Evolutionary conservation across 1,140 invertebrate species (phyloP), one percentile per base, ranked within the genome.

Genomic region (Drosophila bocki): DNA sequence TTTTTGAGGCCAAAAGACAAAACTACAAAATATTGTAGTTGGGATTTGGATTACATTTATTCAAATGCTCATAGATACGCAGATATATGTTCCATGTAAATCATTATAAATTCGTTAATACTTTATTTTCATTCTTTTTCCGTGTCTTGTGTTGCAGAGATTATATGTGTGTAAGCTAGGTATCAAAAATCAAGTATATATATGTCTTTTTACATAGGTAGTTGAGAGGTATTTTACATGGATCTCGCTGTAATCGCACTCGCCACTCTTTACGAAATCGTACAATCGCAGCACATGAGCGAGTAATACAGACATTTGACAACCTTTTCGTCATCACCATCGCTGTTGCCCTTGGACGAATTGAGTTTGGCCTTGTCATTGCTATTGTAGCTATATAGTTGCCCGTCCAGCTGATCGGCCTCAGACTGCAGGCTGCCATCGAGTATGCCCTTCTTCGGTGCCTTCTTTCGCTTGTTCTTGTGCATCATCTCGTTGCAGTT

Each of bases 231-330:
- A 77, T 77, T 68, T 78, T 78, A 78, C 75, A 78, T 35, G 57
- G 51, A 62, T 37, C 19, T 39, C 33, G 35, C 19, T 0, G 53
- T 33, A 17, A 15, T 19, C 17, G 32, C 3, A 48, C 26, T 48
- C 22, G 51, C 45, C 26, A 56, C 35, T 35, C 33, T 8, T 17
- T 91, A 92, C 57, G 91, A 92, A 69, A 92, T 91, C 75, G 91
- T 85, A 65, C 91, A 92, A 45, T 92, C 91, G 82, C 91, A 92
- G 79, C 91, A 92, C 91, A 92, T 92, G 15, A 92, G 74, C 13
- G 91, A 92, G 67, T 91, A 92, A 68, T 92, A 92, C 13, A 92
- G 71, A 76, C 91, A 92, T 70, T 92, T 92, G 44, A 92, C 91
- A 19, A 92, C 86, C 56, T 92, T 92, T 26, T 92, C 91, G 26